These are phyloP conservation scores for Temnopleurus reevesii DNA, from an alignment of 53 echinoderm and acorn worm genomes.

Conservation along the genomic window DNA sequence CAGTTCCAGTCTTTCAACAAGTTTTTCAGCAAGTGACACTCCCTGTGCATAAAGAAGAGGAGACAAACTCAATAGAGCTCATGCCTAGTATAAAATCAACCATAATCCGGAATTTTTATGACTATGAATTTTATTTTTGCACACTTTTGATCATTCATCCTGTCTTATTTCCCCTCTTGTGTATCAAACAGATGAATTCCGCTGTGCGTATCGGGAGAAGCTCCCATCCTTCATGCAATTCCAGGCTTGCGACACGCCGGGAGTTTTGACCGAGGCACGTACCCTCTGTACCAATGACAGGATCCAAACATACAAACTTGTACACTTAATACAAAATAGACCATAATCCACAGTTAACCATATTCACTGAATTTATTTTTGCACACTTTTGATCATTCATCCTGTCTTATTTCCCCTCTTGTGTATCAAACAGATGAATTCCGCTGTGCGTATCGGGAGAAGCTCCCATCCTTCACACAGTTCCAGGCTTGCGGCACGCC, in stretches of 20 bases:
- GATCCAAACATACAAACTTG: too few relatives aligned
- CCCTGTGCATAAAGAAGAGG: slow-evolving; percentile 64
- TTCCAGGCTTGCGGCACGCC: slow-evolving; percentile 66
- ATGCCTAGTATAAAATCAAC: too few relatives aligned
- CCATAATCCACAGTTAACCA: too few relatives aligned
- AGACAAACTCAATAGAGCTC: too few relatives aligned
- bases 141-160: neutral
- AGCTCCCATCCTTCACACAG: slow-evolving; percentile 50
- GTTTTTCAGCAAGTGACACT: slow-evolving; percentile 43
- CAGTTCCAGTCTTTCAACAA: slow-evolving; percentile 62
- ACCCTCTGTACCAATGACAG: slow-evolving; percentile 64
- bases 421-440: neutral
- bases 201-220: slow-evolving; percentile 70
- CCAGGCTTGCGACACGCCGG: slow-evolving; percentile 63
- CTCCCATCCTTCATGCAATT: slow-evolving; percentile 52
- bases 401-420: neutral
- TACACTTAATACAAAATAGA: too few relatives aligned
- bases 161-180: neutral
- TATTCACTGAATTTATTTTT: too few relatives aligned
- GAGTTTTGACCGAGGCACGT: slow-evolving; percentile 63
- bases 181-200: slow-evolving; percentile 13
- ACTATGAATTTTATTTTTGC: too few relatives aligned
- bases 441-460: slow-evolving; percentile 69
- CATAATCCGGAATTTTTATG: too few relatives aligned
- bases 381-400: neutral